Evolutionary conservation across 2,113 vertebrate species (phyloP), one percentile per base, ranked within the genome.

Genomic region (Murina feae): DNA sequence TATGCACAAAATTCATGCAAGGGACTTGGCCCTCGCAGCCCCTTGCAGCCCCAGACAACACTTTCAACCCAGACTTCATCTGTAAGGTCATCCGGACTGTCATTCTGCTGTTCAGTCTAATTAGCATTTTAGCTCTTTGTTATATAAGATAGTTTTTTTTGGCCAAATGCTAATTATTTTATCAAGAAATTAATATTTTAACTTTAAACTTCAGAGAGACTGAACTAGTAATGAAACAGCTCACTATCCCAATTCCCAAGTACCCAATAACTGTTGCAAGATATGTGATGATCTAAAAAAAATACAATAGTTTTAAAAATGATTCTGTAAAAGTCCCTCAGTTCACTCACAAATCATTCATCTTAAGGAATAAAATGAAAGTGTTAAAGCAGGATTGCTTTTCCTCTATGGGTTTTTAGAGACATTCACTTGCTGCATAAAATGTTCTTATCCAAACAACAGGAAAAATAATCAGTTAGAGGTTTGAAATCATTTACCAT

Each of bases 271-370:
- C 69, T 84, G 35, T 58, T 89, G 87, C n/a, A 78, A 93, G 18
- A 5, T 87, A 63, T 83, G 79, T 80, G n/a, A 79, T 78, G 14
- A 87, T 94, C 37, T 74, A 65, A 10, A 80, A 58, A 58, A 58
- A 58, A 58, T 58, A 94, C 60, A 96, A 86, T 25, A 49, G 47
- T 17, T 76, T 91, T 49, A 35, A 66, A 86, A 88, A 66, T 83
- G 12, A 83, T 90, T 97, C 14, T 87, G 58, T 80, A 87, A 37
- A 51, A 79, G 91, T 84, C 63, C 53, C 68, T 96, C 55, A 95
- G 9, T 94, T 94, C 78, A 84, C 72, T 94, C 85, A 85, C 75
- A 95, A 91, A 90, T 96, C 68, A 85, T 42, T 88, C 60, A 86
- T 79, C 18, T 69, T 84, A 72, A 55, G 18, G 32, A 95, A 90